phyloP scores from a whole-genome alignment of 2,797 vertebrate genomes.

The Acanthornis magna region DNA sequence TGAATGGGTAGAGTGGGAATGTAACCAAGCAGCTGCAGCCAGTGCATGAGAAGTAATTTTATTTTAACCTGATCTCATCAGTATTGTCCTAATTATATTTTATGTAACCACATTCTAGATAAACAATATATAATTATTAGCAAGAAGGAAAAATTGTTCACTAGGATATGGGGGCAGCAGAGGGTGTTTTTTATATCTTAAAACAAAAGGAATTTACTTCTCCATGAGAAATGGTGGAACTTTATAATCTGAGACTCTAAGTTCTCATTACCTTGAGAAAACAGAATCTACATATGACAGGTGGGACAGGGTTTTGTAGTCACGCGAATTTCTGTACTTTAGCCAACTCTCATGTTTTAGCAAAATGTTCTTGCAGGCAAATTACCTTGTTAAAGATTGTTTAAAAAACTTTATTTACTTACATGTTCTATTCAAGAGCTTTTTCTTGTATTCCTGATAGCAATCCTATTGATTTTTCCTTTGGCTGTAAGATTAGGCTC shows the following conservation, averaged over 20 bases:
- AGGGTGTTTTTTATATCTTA: not conserved
- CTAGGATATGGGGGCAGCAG: not conserved
- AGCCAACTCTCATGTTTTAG: not conserved
- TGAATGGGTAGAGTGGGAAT: not conserved
- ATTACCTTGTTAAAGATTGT: not conserved
- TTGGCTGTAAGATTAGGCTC: not conserved
- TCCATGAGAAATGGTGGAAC: not conserved
- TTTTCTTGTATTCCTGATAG: not conserved
- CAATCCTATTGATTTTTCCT: not conserved
- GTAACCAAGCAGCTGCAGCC: not conserved
- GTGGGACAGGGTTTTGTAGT: not conserved
- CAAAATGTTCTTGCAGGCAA: not conserved
- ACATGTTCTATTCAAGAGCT: not conserved
- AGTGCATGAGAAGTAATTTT: not conserved
- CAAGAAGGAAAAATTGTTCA: not conserved
- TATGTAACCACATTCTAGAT: not conserved
- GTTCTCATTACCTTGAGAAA: not conserved
- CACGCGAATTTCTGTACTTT: not conserved
- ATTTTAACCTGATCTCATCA: slow-evolving; percentile 1
- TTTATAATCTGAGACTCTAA: not conserved
- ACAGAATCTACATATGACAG: not conserved
- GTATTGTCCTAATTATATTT: slow-evolving; percentile 17
- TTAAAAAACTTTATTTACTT: not conserved
- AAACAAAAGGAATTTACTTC: not conserved
- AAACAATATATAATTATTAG: not conserved